Conservation (phyloP, 2,797 vertebrate species). For the Enteromius argenteus region DNA sequence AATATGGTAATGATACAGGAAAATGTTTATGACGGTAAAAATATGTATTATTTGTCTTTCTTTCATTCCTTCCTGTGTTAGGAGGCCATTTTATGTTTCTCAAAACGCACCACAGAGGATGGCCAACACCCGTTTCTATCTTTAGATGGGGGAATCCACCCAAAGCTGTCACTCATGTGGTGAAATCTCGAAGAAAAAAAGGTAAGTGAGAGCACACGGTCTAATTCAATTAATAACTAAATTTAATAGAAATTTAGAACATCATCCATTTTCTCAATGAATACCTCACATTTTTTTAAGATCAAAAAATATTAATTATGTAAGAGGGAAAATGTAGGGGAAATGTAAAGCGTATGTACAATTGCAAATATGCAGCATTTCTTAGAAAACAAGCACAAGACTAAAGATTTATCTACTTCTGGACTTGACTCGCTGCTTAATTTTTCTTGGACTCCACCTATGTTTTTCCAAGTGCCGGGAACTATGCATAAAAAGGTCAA, state of each 20-base stretch:
- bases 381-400: conserved; percentile 65
- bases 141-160: conserved; percentile 81
- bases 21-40: conserved; percentile 80
- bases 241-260: conserved; percentile 26
- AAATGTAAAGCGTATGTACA: conserved; percentile 48
- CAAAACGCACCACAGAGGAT: conserved; percentile 73
- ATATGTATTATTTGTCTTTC: conserved; percentile 80
- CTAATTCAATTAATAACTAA: conserved; percentile 68
- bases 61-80: conserved; percentile 63
- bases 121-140: conserved; percentile 82
- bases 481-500: conserved; percentile 79
- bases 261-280: conserved; percentile 23
- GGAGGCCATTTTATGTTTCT: conserved; percentile 72
- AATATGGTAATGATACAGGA: conserved; percentile 78
- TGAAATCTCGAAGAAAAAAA: conserved; percentile 67
- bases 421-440: conserved; percentile 75
- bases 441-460: conserved; percentile 80
- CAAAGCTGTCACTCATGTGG: conserved; percentile 74
- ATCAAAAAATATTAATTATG: conserved; percentile 29
- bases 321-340: conserved; percentile 43
- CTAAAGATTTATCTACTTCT: conserved; percentile 78
- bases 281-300: conserved; percentile 6
- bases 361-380: conserved; percentile 54
- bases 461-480: conserved; percentile 82
- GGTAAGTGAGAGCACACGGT: conserved; percentile 70